Base-by-base conservation (phyloP, 2,113 vertebrate species). In the Ia io region DNA sequence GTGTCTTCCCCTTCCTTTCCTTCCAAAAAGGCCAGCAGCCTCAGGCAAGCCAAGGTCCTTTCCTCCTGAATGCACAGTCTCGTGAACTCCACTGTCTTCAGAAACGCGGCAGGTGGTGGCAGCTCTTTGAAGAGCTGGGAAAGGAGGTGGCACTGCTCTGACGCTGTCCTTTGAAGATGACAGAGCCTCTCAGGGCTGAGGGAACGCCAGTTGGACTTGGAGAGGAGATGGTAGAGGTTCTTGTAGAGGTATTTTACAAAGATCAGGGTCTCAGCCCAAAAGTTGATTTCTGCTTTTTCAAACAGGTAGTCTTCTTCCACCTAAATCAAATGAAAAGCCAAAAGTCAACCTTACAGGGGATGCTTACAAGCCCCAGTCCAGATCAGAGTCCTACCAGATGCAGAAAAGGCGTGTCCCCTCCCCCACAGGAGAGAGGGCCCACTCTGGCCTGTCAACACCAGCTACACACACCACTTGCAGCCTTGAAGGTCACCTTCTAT, bases 241-340 rank as follows among this genome's bases (percentile, higher is more conserved):
- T 96, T 91, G 96, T 98, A 98, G 9, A 99, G 98, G 74, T 99
- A 97, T 90, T 97, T 98, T 88, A 98, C 98, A 35, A 99, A 98
- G 93, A 98, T 98, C 88, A 99, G 93, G 23, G 98, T 98, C 98
- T 99, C 99, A 1, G 98, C 99, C 99, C 99, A 99, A 95, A 99
- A 99, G 97, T 99, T 99, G 88, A 99, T 97, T 90, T 99, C 99
- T 0, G 99, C 98, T 98, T 99, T 99, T 97, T 99, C 99, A 96
- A 99, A 99, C 86, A 99, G 98, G 95, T 98, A 98, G 94, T 99
- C 98, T 0, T 98, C 99, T 92, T 99, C 99, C 69, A 98, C 98
- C 99, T 99, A 96, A 79, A 96, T 9, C 78, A 44, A 95, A 95
- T 69, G 85, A 85, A 78, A 77, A 42, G 51, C 37, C 47, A 3